Evolutionary conservation across 2,797 vertebrate genomes (phyloP), one percentile per base, ranked within the genome.

Genomic region (Gobio occitaniae): DNA sequence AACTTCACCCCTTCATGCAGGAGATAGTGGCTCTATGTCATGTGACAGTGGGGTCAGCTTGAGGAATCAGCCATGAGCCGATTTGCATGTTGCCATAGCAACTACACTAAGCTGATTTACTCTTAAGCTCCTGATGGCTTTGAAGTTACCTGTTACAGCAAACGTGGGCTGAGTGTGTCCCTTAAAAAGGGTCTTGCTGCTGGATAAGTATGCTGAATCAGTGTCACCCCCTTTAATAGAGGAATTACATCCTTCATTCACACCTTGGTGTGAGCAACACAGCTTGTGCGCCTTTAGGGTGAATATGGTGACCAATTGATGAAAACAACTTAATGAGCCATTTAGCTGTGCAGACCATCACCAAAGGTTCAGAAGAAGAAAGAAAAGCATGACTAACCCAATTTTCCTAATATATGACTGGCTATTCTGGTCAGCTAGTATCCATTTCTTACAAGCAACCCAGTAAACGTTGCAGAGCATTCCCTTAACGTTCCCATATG

Each of bases 81-180:
- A 86, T 86, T 81, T 85, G 41, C 80, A 79, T 76, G 90, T 93
- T 93, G 71, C 90, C 84, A 91, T 82, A 77, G 82, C 47, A 56
- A 90, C 61, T 0, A 54, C 88, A 84, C 87, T 90, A 79, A 89
- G 80, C 81, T 76, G 77, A 61, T 85, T 72, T 84, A 36, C 29
- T 75, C 75, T 68, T 69, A 87, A 81, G 59, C 38, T 50, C 59
- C 32, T 21, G 9, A 6, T 10, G 50, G 84, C 77, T 85, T 85
- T 83, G 41, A 83, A 54, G 69, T 68, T 52, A 85, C 61, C 76
- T 78, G 86, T 56, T n/a, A 79, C 19, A 36, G 61, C 74, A 52
- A 84, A 72, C 13, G 15, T 0, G 6, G 38, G 5, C 80, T 29
- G 68, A 82, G 68, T 29, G 48, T 70, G 48, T 6, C 29, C 52